These are phyloP conservation scores for Falco biarmicus DNA, from an alignment of 2,797 vertebrate genomes.

Conservation along the genomic window DNA sequence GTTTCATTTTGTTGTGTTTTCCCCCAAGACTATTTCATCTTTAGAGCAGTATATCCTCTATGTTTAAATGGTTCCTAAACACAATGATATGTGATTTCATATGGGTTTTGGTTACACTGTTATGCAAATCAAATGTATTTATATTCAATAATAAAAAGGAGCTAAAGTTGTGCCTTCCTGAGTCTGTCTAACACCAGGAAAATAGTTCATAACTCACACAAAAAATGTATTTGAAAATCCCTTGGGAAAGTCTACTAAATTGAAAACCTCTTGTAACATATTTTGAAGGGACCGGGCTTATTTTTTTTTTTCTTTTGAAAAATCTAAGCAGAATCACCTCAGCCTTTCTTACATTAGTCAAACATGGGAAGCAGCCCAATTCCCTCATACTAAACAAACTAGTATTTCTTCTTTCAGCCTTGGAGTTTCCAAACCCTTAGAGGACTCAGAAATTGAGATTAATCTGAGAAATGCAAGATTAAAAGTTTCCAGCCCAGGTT, in stretches of 20 bases:
- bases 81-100: background rate
- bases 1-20: background rate
- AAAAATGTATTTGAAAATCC: background rate
- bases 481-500: background rate
- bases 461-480: background rate
- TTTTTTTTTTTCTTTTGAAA: background rate
- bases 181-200: background rate
- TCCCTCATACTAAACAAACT: background rate
- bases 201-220: background rate
- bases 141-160: background rate
- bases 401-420: background rate
- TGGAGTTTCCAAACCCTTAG: background rate
- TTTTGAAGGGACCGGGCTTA: rapidly evolving
- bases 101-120: background rate
- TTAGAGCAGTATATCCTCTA: background rate
- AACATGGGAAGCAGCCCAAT: background rate
- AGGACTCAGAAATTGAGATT: background rate
- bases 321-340: background rate
- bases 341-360: background rate
- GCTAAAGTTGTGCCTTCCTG: background rate
- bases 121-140: background rate
- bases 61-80: background rate
- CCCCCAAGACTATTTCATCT: background rate
- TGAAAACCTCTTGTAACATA: background rate
- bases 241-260: background rate